phyloP scores from a whole-genome alignment of 2,113 vertebrate species.

The Ancistrus triradiatus region DNA sequence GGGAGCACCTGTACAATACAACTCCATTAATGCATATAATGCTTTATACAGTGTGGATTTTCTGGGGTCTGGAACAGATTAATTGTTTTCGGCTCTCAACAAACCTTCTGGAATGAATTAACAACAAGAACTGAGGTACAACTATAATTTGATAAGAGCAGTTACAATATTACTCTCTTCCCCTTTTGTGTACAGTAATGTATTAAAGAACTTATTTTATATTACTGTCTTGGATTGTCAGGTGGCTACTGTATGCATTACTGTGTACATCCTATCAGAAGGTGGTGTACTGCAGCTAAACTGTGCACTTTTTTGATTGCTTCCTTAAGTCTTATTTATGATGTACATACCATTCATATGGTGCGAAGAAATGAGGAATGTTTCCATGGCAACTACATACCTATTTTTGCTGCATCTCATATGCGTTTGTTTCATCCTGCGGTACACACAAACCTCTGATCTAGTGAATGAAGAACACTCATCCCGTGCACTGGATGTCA shows the following conservation, averaged over 20 bases:
- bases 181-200: too few species aligned
- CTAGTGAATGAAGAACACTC: conserved; percentile 31
- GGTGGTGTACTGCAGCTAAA: conserved; percentile 11
- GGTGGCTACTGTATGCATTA: neutral
- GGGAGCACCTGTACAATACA: too few species aligned
- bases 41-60: too few species aligned
- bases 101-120: too few species aligned
- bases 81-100: too few species aligned
- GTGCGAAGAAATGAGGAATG: conserved; percentile 32
- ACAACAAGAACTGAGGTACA: too few species aligned
- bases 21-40: too few species aligned
- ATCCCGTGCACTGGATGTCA: conserved; percentile 4
- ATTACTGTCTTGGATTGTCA: too few species aligned
- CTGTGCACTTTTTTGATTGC: conserved; percentile 7
- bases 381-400: conserved; percentile 50
- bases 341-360: conserved; percentile 41
- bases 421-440: conserved; percentile 40
- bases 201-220: too few species aligned
- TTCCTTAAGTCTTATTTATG: conserved; percentile 32
- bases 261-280: neutral
- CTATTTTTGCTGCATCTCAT: conserved; percentile 43
- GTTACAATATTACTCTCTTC: too few species aligned
- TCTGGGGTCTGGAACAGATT: too few species aligned
- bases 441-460: conserved; percentile 28
- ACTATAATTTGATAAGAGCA: too few species aligned